Evolutionary conservation across 2,797 vertebrate species (phyloP).

Genomic region (Enoplosus armatus): DNA sequence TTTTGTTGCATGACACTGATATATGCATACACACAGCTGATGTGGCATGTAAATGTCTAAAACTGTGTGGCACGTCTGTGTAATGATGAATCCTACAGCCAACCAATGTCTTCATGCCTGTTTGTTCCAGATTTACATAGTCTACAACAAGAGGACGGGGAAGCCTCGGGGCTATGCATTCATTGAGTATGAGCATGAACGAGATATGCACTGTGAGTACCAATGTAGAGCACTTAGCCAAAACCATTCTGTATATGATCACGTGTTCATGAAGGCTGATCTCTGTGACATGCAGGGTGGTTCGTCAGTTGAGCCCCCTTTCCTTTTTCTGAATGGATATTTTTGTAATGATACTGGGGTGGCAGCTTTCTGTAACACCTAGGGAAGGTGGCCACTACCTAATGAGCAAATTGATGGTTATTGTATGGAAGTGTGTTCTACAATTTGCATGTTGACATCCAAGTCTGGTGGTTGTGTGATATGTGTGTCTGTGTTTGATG

Average conservation of each 20-base stretch:
- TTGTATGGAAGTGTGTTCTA: neutral
- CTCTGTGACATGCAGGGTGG: constrained; percentile 1
- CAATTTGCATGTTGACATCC: constrained; percentile 62
- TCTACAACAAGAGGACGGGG: constrained; percentile 94
- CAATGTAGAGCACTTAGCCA: neutral
- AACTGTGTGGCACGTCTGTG: neutral
- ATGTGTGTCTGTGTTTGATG: constrained; percentile 65
- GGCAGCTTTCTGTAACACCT: constrained; percentile 13
- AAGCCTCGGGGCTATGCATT: constrained; percentile 97
- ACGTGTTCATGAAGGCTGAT: constrained; percentile 9
- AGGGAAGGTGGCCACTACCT: neutral
- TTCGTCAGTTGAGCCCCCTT: constrained; percentile 10
- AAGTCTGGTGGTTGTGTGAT: constrained; percentile 62
- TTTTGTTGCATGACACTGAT: neutral
- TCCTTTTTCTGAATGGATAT: neutral
- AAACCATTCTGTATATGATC: neutral
- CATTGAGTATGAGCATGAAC: constrained; percentile 97
- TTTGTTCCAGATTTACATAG: constrained; percentile 92
- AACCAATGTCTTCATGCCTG: neutral
- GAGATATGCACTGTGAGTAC: constrained; percentile 99
- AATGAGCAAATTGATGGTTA: constrained; percentile 3
- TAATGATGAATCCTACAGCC: neutral
- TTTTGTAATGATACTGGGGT: constrained; percentile 16
- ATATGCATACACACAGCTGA: neutral
- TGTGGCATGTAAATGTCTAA: neutral